These are phyloP conservation scores for Aurelia coerulea DNA, from an alignment of 30 jellyfish, hydroid and myxozoan genomes.

Conservation along the genomic window DNA sequence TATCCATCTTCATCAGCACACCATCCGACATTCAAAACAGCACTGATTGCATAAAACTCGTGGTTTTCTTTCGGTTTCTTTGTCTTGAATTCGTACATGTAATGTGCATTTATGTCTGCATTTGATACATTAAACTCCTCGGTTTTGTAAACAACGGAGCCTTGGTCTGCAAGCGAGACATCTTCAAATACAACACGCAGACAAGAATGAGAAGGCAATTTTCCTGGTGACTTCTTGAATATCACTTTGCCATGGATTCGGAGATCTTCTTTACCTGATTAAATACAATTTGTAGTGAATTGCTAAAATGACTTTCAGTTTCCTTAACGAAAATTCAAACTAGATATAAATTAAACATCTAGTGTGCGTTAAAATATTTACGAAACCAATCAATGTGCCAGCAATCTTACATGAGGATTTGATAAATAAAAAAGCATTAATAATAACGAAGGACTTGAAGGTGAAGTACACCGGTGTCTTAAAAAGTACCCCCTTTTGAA, in stretches of 20 bases:
- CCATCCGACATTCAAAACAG: constrained; percentile 85
- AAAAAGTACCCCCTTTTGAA: too few species aligned
- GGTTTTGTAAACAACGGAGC: constrained; percentile 56
- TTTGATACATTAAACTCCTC: constrained; percentile 59
- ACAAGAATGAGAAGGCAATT: constrained; percentile 78
- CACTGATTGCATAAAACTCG: constrained; percentile 73
- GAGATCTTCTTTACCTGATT: constrained; percentile 20
- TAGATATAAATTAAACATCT: too few species aligned
- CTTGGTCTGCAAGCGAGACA: constrained; percentile 71
- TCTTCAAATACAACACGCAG: constrained; percentile 69
- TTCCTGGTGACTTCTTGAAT: constrained; percentile 48
- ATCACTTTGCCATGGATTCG: constrained; percentile 48
- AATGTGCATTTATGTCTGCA: constrained; percentile 17
- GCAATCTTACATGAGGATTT: too few species aligned
- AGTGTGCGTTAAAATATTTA: too few species aligned
- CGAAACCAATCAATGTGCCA: too few species aligned
- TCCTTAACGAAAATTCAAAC: too few species aligned
- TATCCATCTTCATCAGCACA: constrained; percentile 45
- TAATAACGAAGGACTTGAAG: too few species aligned
- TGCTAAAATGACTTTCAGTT: too few species aligned
- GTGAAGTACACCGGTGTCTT: too few species aligned
- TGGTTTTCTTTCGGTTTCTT: constrained; percentile 54
- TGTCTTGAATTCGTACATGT: constrained; percentile 37
- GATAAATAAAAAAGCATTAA: too few species aligned
- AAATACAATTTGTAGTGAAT: neutral